phyloP scores from a whole-genome alignment of 2,113 vertebrate species.

The Telmatochromis brichardi region DNA sequence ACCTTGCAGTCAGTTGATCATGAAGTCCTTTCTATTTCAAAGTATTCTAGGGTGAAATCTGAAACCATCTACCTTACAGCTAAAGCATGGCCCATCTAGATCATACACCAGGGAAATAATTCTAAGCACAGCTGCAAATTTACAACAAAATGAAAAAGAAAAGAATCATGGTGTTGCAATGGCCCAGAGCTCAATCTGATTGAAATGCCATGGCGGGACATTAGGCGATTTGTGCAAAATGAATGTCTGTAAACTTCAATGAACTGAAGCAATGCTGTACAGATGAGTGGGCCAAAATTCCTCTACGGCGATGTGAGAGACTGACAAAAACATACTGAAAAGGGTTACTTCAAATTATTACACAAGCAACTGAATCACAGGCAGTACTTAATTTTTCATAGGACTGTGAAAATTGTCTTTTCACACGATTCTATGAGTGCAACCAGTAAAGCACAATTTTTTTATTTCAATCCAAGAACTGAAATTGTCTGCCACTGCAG shows the following conservation, averaged over 20 bases:
- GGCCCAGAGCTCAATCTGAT: not conserved
- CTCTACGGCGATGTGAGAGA: not conserved
- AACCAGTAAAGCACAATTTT: not conserved
- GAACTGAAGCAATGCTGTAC: not conserved
- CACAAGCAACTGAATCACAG: not conserved
- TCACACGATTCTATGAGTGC: not conserved
- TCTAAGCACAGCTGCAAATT: not conserved
- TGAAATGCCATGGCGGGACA: not conserved
- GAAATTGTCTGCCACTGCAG: not conserved
- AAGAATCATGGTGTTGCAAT: not conserved
- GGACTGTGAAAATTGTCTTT: not conserved
- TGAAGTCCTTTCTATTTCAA: not conserved
- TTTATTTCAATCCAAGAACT: not conserved
- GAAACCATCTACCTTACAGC: not conserved
- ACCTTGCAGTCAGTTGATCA: not conserved
- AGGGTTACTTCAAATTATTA: not conserved
- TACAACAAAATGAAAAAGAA: not conserved
- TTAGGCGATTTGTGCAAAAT: not conserved
- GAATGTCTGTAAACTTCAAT: not conserved
- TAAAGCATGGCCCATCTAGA: not conserved
- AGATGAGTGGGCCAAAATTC: not conserved
- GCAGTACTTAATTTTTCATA: not conserved
- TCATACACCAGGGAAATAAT: not conserved
- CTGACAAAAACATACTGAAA: not conserved
- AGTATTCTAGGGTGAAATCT: not conserved